Evolutionary conservation across 2,888 invertebrate species (phyloP), one percentile per base, ranked within the genome.

Genomic region (Tinea pellionella): DNA sequence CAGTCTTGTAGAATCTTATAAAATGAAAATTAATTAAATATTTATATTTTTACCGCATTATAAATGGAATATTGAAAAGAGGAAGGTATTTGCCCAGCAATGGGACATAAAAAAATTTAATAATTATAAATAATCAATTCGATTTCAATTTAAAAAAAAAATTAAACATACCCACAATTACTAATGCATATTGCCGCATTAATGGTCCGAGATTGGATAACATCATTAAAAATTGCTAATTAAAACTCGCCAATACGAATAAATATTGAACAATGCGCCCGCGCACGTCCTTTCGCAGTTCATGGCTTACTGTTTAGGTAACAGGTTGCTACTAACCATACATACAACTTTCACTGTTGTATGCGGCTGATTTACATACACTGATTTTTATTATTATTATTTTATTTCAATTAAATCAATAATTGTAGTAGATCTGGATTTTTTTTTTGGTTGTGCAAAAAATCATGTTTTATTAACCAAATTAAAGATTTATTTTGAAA

Each of bases 141-240:
- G 6, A 24, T 6, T 24, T 24, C 6, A 6, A 6, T 37, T 37
- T n/a, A 37, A 37, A 6, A 6, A 37, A 6, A 6, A 37, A 37
- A 12, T 6, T 8, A 15, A 56, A 64, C 63, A 61, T 64, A 73
- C 73, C 71, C 37, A 64, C 63, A 58, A 72, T 65, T 29, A 73
- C 71, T 12, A 69, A 63, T 3, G 64, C 63, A 64, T 72, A 74
- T 56, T 74, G 73, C 43, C 72, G 63, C n/a, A 74, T 24, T 12
- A 69, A 58, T 8, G 69, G 66, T 11, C 65, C 62, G 1, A 62
- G 19, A 13, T 57, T 9, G 8, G 64, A 51, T 64, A 64, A 63
- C 58, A 51, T 47, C 16, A 16, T 47, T 4, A 2, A 37, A 61
- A 29, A 65, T 63, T 63, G 2, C 2, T 6, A 37, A n/a, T 37